Conservation (phyloP, 2,797 vertebrate genomes). For the Oophaga sylvatica region DNA sequence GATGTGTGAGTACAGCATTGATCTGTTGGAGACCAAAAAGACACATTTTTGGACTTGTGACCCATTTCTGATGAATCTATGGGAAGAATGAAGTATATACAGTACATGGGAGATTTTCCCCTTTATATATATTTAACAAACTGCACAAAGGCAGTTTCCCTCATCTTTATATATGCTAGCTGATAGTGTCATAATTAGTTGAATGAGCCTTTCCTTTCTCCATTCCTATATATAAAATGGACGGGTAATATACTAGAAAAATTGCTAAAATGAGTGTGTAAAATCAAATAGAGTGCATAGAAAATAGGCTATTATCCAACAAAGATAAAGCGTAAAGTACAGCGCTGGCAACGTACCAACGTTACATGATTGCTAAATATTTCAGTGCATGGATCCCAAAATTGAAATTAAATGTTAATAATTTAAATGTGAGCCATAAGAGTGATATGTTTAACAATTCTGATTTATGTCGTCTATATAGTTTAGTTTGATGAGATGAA, state of each 20-base stretch:
- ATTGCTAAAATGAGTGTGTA: background rate
- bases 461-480: background rate
- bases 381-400: background rate
- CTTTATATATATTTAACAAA: too few relatives aligned
- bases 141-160: too few relatives aligned
- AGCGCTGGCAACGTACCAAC: background rate
- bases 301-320: background rate
- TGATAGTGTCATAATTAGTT: background rate
- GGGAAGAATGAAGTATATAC: too few relatives aligned
- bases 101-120: too few relatives aligned
- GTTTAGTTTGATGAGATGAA: background rate
- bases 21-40: too few relatives aligned
- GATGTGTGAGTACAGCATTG: too few relatives aligned
- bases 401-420: conserved; percentile 4
- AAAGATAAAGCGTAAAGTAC: background rate
- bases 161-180: background rate
- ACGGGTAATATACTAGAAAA: background rate
- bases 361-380: conserved; percentile 5
- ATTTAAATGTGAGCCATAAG: background rate
- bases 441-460: background rate
- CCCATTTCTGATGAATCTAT: too few relatives aligned
- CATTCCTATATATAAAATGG: background rate
- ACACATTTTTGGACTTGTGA: too few relatives aligned
- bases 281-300: background rate
- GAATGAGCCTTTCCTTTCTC: background rate